Conservation (phyloP, 2,113 vertebrate species). For the Cinclus mexicanus region DNA sequence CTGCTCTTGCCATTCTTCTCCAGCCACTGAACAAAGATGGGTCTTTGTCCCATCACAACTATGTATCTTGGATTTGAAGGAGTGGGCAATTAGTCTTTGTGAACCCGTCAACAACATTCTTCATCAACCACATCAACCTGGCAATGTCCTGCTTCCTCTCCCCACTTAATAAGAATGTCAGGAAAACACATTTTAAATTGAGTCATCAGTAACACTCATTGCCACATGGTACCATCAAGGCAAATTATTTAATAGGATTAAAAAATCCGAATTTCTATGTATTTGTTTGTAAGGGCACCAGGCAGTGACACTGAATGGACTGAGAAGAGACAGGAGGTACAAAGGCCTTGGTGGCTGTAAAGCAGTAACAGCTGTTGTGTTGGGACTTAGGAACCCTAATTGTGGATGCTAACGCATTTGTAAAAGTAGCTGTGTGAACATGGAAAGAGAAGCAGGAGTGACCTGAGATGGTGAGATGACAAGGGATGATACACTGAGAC, state of each 20-base stretch:
- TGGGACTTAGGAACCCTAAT: background rate
- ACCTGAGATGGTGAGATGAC: background rate
- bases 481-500: background rate
- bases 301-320: background rate
- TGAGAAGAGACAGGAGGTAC: background rate
- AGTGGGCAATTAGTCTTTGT: slow-evolving; percentile 29
- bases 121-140: slow-evolving; percentile 1
- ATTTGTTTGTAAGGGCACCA: background rate
- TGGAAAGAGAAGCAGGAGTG: background rate
- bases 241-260: background rate
- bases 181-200: slow-evolving; percentile 14
- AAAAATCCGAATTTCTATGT: background rate
- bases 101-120: slow-evolving; percentile 36
- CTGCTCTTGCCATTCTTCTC: slow-evolving; percentile 24
- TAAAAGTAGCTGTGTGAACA: background rate
- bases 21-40: slow-evolving; percentile 22
- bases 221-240: background rate
- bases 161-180: background rate
- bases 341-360: background rate
- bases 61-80: background rate
- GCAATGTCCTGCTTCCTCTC: background rate
- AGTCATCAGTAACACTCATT: background rate
- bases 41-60: slow-evolving; percentile 19
- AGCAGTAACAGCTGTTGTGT: background rate
- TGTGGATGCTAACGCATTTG: background rate